Percentiles rank a stretch among this genome's conserved stretches.
phyloP scores from a whole-genome alignment of 2,888 invertebrate genomes.

The Lacanobia wlatinum region DNA sequence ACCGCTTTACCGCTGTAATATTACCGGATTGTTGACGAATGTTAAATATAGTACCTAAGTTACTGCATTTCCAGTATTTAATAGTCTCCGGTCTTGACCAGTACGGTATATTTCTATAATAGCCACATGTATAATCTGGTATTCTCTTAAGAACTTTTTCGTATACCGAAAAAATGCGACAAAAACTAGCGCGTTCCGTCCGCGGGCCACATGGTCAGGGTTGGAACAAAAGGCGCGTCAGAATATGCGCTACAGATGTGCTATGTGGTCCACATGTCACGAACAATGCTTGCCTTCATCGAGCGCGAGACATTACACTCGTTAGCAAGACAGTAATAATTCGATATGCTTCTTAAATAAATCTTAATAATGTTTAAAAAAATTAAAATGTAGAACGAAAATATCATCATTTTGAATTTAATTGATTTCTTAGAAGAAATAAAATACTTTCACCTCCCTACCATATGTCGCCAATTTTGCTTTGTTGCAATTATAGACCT shows the following conservation, averaged over 20 bases:
- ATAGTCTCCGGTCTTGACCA: slow-evolving; percentile 61
- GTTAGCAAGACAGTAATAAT: slow-evolving; percentile 66
- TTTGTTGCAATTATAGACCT: neutral
- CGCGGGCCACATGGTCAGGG: slow-evolving; percentile 83
- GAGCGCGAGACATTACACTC: slow-evolving; percentile 69
- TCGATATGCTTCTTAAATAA: slow-evolving; percentile 57
- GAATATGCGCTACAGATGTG: slow-evolving; percentile 89
- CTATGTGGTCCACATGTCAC: slow-evolving; percentile 78
- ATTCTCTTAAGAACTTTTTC: slow-evolving; percentile 71
- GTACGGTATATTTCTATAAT: slow-evolving; percentile 74
- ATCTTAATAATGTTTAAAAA: slow-evolving; percentile 11
- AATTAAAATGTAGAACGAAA: neutral
- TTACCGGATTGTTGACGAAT: slow-evolving; percentile 38
- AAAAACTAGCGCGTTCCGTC: slow-evolving; percentile 81
- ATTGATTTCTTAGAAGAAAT: neutral
- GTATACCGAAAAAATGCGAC: slow-evolving; percentile 77
- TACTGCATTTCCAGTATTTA: slow-evolving; percentile 47
- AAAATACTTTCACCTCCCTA: neutral
- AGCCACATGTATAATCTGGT: slow-evolving; percentile 74
- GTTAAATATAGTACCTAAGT: slow-evolving; percentile 43
- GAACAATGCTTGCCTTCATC: slow-evolving; percentile 79
- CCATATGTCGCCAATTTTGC: neutral
- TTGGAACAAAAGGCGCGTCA: slow-evolving; percentile 84
- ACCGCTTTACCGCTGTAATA: slow-evolving; percentile 3
- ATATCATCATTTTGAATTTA: neutral